phyloP scores from a whole-genome alignment of 2,888 invertebrate genomes.

The Microctonus aethiopoides region DNA sequence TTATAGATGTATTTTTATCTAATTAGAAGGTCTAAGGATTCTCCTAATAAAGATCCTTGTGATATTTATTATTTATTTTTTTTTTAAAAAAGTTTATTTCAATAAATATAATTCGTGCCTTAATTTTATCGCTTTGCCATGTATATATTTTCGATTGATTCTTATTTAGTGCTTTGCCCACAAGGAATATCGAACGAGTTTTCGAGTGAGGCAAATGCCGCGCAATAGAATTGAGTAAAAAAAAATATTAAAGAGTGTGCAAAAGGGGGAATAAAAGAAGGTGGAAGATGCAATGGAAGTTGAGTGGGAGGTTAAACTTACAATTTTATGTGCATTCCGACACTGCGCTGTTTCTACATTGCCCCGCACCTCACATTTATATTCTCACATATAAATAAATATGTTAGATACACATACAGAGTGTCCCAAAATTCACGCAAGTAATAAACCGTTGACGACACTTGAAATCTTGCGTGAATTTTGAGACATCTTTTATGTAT shows the following conservation, averaged over 20 bases:
- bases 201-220: slow-evolving; percentile 15
- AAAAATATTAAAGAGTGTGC: slow-evolving; percentile 1
- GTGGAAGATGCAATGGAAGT: slow-evolving; percentile 26
- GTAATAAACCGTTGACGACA: too few relatives aligned
- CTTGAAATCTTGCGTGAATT: too few relatives aligned
- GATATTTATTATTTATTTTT: not conserved
- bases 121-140: not conserved
- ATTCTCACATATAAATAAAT: not conserved
- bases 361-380: slow-evolving; percentile 1
- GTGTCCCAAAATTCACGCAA: too few relatives aligned
- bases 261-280: slow-evolving; percentile 19
- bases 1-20: too few relatives aligned
- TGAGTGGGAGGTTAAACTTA: slow-evolving; percentile 51
- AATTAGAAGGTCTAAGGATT: too few relatives aligned
- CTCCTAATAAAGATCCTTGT: too few relatives aligned
- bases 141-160: slow-evolving; percentile 25
- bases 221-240: not conserved
- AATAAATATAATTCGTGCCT: not conserved
- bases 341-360: slow-evolving; percentile 43
- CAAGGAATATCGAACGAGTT: slow-evolving; percentile 26
- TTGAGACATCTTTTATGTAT: not conserved
- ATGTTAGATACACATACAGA: slow-evolving; percentile 4
- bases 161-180: slow-evolving; percentile 20
- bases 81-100: not conserved
- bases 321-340: slow-evolving; percentile 57